These are phyloP conservation scores for Myzus persicae DNA, from an alignment of 1,140 invertebrate genomes.

Conservation along the genomic window DNA sequence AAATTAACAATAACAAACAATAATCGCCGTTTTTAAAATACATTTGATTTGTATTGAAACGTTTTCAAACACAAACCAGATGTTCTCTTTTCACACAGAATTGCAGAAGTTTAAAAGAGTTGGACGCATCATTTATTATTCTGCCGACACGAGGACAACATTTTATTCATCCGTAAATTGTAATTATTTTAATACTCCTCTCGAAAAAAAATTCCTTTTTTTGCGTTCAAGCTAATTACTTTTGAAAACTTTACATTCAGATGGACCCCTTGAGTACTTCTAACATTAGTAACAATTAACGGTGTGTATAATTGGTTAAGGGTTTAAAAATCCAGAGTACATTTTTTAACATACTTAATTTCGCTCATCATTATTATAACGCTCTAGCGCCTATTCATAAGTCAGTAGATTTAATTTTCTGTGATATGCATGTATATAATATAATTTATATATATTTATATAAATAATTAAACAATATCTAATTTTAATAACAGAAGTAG, in stretches of 20 bases:
- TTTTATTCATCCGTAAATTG: constrained; percentile 19
- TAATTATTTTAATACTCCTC: constrained; percentile 7
- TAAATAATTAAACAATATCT: not conserved
- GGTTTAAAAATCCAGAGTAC: not conserved
- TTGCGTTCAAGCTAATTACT: constrained; percentile 14
- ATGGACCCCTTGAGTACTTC: not conserved
- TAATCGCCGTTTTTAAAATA: not conserved
- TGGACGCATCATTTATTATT: constrained; percentile 22
- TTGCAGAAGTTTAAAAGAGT: not conserved
- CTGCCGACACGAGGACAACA: not conserved
- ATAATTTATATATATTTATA: not conserved
- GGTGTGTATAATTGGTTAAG: constrained; percentile 35
- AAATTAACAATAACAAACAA: not conserved
- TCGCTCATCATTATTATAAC: constrained; percentile 4
- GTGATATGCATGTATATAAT: constrained; percentile 28
- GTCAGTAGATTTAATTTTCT: constrained; percentile 43
- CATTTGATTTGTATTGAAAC: not conserved
- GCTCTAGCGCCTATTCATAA: constrained; percentile 40
- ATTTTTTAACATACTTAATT: constrained; percentile 16
- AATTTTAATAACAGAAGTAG: constrained; percentile 39
- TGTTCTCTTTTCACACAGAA: not conserved
- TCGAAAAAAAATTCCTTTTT: not conserved
- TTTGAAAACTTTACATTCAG: not conserved
- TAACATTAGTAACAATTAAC: constrained; percentile 20
- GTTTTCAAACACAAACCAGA: not conserved